Base-by-base conservation (phyloP, 1,140 invertebrate species). In the Plodia interpunctella region DNA sequence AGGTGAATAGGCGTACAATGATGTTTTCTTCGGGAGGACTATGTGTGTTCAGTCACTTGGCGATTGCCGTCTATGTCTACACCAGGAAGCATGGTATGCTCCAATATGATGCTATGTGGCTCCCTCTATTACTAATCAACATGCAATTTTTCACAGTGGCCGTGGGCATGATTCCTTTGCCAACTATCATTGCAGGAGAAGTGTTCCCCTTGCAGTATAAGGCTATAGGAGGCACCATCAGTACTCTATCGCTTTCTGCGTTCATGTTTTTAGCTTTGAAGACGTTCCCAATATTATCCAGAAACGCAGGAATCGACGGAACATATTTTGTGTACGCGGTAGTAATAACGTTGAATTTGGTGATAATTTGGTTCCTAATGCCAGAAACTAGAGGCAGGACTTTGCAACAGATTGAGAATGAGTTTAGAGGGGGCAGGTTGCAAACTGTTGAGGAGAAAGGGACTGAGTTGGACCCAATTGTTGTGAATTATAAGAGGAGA, bases 341-440 rank as follows among this genome's bases (percentile, higher is more conserved):
- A 6, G 30, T 73, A 2, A 52, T 76, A 17, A 49, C 57, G 5
- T 71, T 71, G n/a, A 67, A 63, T 51, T 53, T 78, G 51, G 30
- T 63, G 5, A 66, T 78, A 5, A 72, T 78, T n/a, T 74, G 64
- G 67, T 67, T 70, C 10, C 18, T 78, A n/a, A 28, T 78, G 49
- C 78, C 78, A 20, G 78, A 80, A 17, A 80, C 78, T 5, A 76
- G 70, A 54, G 75, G 65, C 0, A 71, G 60, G 52, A 78, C 75
- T 5, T 53, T 80, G 17, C 78, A 78, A 50, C 55, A 84, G 54
- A 87, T 87, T 21, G 84, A 87, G 55, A 77, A 87, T 19, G 76
- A 80, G 25, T 74, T 81, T 17, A 70, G 74, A 58, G 77, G 78
- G 0, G 65, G 69, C 28, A 71, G 74, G 6, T 59, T 81, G 10